Base-by-base conservation (phyloP, 1,140 invertebrate species). In the Neodiprion virginianus region DNA sequence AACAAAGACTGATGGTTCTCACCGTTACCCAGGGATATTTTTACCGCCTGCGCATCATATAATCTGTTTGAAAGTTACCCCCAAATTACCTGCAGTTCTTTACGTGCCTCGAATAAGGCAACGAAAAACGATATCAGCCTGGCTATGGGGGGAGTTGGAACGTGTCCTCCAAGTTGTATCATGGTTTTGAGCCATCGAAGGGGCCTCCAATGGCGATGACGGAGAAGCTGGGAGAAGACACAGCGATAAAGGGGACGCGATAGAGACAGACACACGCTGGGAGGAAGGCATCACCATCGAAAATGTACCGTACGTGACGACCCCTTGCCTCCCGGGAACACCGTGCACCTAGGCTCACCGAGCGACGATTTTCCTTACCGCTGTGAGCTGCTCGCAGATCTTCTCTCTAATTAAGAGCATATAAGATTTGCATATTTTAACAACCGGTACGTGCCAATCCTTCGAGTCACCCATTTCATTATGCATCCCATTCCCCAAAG, bases 341-440 rank as follows among this genome's bases (percentile, higher is more conserved):
- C 11, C 12, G 17, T 47, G n/a, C 10, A 21, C 67, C 67, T 69
- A 21, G 67, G 61, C 61, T 65, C 61, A 14, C 14, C 67, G 17
- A 11, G 17, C 14, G 21, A 5, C 67, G 12, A 11, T 21, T 69
- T 12, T 47, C 67, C 14, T 69, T 21, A 12, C 67, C 14, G 21
- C 53, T 61, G n/a, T 47, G 23, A 47, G 67, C 17, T 21, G 17
- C 67, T 69, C 12, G 12, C 40, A 14, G 12, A 47, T 14, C 67
- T 23, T 21, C 14, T 7, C 12, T 21, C 11, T 69, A 69, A 69
- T 69, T 69, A 69, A 69, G 67, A 69, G 67, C 23, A 23, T 47
- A 69, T 69, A 21, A 69, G 21, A 69, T 69, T 69, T 69, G 67
- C 67, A 69, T 69, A 23, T 69, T 69, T 69, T 69, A 69, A 69